Evolutionary conservation across 2,113 vertebrate species (phyloP).

Genomic region (Glareola pratincola): DNA sequence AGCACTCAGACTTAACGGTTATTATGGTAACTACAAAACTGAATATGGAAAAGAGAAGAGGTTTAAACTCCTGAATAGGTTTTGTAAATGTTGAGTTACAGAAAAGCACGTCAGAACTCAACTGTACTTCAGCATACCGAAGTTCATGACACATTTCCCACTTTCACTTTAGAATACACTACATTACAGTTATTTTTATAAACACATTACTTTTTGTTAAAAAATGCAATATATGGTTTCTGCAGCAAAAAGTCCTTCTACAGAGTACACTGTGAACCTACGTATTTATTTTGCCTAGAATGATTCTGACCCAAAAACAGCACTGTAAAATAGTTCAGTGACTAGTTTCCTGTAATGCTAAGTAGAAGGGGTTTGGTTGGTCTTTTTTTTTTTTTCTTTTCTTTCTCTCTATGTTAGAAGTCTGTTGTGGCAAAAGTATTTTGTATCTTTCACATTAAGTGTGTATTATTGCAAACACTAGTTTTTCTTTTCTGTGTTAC

Average conservation of each 20-base stretch:
- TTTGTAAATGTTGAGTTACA: slow-evolving; percentile 62
- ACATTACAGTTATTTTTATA: slow-evolving; percentile 55
- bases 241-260: slow-evolving; percentile 39
- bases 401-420: neutral
- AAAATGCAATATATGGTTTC: slow-evolving; percentile 23
- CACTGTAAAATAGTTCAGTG: slow-evolving; percentile 46
- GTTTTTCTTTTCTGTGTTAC: neutral
- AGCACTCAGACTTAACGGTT: slow-evolving; percentile 50
- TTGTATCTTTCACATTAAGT: slow-evolving; percentile 41
- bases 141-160: slow-evolving; percentile 45
- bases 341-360: slow-evolving; percentile 6
- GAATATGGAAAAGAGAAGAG: slow-evolving; percentile 43
- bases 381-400: neutral
- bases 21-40: slow-evolving; percentile 56
- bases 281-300: slow-evolving; percentile 30
- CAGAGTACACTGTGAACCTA: slow-evolving; percentile 9
- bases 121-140: slow-evolving; percentile 44
- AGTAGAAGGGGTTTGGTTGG: slow-evolving; percentile 34
- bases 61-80: slow-evolving; percentile 41
- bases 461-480: slow-evolving; percentile 36
- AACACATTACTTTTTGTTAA: slow-evolving; percentile 28
- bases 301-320: slow-evolving; percentile 25
- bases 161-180: slow-evolving; percentile 43
- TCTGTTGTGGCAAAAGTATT: slow-evolving; percentile 47
- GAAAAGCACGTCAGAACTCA: slow-evolving; percentile 54